Percentiles rank a stretch among this genome's conserved stretches.
phyloP scores from a whole-genome alignment of 2,113 vertebrate genomes.

The Odontophorus gujanensis region DNA sequence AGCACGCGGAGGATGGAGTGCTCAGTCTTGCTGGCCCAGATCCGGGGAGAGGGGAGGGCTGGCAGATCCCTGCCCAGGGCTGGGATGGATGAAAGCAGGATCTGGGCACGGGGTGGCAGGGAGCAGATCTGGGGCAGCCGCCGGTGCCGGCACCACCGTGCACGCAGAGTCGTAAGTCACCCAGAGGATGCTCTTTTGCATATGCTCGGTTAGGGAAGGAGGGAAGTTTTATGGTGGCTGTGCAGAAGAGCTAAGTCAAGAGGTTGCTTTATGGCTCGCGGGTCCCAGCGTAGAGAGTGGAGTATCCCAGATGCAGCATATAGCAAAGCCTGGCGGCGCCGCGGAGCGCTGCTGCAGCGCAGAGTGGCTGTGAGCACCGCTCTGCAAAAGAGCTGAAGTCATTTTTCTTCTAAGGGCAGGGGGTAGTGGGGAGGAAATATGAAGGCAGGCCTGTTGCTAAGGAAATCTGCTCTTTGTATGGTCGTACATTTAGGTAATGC shows the following conservation, averaged over 20 bases:
- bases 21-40: constrained; percentile 54
- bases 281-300: not conserved
- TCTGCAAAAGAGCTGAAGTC: constrained; percentile 57
- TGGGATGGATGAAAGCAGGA: not conserved
- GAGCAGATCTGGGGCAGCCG: not conserved
- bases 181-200: constrained; percentile 62
- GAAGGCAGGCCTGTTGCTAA: constrained; percentile 70
- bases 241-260: constrained; percentile 63
- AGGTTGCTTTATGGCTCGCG: constrained; percentile 58
- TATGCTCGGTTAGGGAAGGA: constrained; percentile 44
- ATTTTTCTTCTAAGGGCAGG: constrained; percentile 71
- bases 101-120: not conserved
- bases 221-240: constrained; percentile 53
- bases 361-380: not conserved
- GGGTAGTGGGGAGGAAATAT: constrained; percentile 70
- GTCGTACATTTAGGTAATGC: constrained; percentile 70
- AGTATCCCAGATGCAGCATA: constrained; percentile 54
- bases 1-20: constrained; percentile 45
- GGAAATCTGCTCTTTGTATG: constrained; percentile 69
- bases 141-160: not conserved
- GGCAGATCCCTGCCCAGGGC: constrained; percentile 17
- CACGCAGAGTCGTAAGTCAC: constrained; percentile 19
- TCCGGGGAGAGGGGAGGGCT: not conserved
- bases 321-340: not conserved
- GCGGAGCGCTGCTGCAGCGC: not conserved